Base-by-base conservation (phyloP, 1,140 invertebrate genomes). In the Drosophila athabasca region DNA sequence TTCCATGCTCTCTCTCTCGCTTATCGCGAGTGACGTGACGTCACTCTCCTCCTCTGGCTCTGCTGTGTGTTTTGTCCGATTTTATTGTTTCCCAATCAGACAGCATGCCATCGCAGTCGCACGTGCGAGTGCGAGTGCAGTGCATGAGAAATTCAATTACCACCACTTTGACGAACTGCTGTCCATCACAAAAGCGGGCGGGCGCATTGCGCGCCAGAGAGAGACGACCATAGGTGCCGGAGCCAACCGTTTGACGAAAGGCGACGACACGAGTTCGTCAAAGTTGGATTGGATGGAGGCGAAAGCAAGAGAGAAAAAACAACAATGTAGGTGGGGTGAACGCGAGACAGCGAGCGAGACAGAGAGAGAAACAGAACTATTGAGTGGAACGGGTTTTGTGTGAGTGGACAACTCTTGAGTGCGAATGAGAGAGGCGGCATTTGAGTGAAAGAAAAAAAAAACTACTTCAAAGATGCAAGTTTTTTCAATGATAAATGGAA, bases 91-190 rank as follows among this genome's bases (percentile, higher is more conserved):
- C 61, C 58, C 83, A 82, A 82, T 72, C 79, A 57, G 53, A 67
- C 70, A 64, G 44, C 61, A 41, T 79, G 79, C 79, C 49, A 29
- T 67, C 74, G 55, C 85, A 82, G 48, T 82, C 68, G 48, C 61
- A 62, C 73, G 51, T 59, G 58, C 55, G 44, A 26, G 24, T 26
- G 24, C 24, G 17, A 26, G 24, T 26, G 24, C 24, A 26, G 24
- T 26, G 24, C 24, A 5, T 26, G 24, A 26, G 24, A 65, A 80
- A 88, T 88, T 88, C 83, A 89, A 89, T 88, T 88, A 89, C 76
- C 79, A 90, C 79, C 85, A 76, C 79, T 87, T 90, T 90, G 87
- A 90, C 87, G 87, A 90, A 90, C 79, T 85, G 78, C 87, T 90
- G 87, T 90, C 87, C 76, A 89, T 90, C 85, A 89, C 46, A 68